These are phyloP conservation scores for Uloborus diversus DNA, from an alignment of 1,140 invertebrate species.

Conservation along the genomic window DNA sequence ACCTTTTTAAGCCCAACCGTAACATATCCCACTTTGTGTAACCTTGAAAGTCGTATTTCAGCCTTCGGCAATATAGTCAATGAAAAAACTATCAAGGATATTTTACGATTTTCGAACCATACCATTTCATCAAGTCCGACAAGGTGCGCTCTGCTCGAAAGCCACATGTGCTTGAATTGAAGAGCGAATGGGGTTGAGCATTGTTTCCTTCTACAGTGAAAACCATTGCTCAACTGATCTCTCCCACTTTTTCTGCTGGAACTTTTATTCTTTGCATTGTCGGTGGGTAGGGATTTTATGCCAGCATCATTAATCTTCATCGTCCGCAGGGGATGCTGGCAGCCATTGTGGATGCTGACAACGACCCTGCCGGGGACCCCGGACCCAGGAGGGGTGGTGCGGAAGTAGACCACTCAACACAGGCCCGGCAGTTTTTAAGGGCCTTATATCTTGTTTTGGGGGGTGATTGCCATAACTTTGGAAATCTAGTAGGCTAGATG, in stretches of 20 bases:
- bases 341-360: constrained; percentile 52
- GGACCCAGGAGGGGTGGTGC: constrained; percentile 37
- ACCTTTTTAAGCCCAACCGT: too few relatives aligned
- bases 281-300: constrained; percentile 32
- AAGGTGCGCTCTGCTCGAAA: constrained; percentile 21
- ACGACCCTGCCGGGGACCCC: constrained; percentile 20
- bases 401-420: constrained; percentile 48
- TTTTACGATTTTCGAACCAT: too few relatives aligned
- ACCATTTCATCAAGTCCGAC: constrained; percentile 1
- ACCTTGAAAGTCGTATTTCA: too few relatives aligned
- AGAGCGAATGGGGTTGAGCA: constrained; percentile 31
- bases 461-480: not conserved
- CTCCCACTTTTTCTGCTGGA: not conserved
- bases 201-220: constrained; percentile 18
- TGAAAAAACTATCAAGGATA: too few relatives aligned
- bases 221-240: constrained; percentile 32
- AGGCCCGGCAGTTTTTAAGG: constrained; percentile 15
- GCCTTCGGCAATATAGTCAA: too few relatives aligned
- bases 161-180: constrained; percentile 46
- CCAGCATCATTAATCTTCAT: constrained; percentile 49
- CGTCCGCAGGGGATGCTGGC: constrained; percentile 37
- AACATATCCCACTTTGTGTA: too few relatives aligned
- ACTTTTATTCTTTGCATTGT: constrained; percentile 40
- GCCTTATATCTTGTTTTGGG: constrained; percentile 25
- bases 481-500: too few relatives aligned